Base-by-base conservation (phyloP, 2,888 invertebrate species). In the Oxyscelio sp. region DNA sequence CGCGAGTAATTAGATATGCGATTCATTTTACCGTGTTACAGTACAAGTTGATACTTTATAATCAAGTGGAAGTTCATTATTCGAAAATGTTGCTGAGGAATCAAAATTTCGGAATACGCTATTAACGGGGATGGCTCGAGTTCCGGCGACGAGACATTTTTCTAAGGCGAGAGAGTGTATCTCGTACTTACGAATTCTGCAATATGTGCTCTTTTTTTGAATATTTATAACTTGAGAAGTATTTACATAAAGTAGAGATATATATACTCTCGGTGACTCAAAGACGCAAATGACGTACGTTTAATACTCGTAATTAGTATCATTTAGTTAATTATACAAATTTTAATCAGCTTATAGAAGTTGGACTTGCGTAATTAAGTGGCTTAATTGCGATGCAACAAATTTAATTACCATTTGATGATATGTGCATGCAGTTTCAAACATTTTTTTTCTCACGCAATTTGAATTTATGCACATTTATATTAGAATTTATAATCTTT, bases 1-100 rank as follows among this genome's bases (percentile, higher is more conserved):
- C 85, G 74, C 85, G 83, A 88, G 88, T 92, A 90, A 91, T 91
- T 90, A 89, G 87, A 87, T 87, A 85, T 87, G 85, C 85, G 87
- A 86, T 86, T 87, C 84, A 87, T 63, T 87, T 88, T 77, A 81
- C 66, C 45, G 73, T 66, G 65, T 73, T 66, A 40, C 74, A 54
- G 61, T 73, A 50, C 80, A 52, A 78, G 40, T 77, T 74, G 78
- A 77, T 81, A 78, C 68, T 81, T 81, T 24, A 74, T 81, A 74
- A 74, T 81, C 74, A 66, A 80, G 73, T 65, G 71, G 50, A 48
- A 31, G 71, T 71, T 71, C 71, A 79, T 71, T 79, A 71, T 79
- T 79, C 79, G 79, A 1, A 13, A 71, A 71, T 65, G 50, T 56
- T 65, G 65, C 71, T 50, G 71, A 71, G 63, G 58, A 58, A 65